Conservation (phyloP, 2,888 invertebrate species). For the Ptychoptera albimana region DNA sequence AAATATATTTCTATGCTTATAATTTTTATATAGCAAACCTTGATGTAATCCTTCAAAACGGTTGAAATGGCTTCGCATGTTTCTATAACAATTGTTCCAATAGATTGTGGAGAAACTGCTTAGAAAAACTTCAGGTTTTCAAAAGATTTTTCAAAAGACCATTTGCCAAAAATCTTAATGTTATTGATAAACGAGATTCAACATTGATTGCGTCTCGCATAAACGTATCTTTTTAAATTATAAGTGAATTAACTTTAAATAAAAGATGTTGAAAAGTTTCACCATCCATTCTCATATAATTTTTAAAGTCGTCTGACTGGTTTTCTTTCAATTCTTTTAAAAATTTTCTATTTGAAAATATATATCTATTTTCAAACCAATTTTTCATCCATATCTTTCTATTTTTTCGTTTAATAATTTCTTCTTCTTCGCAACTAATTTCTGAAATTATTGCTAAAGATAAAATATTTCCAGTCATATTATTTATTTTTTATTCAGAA, state of each 20-base stretch:
- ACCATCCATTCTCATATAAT: neutral
- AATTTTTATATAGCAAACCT: conserved; percentile 1
- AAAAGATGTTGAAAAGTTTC: neutral
- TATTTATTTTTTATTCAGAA: too few relatives aligned
- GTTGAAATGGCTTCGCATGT: conserved; percentile 7
- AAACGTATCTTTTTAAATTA: neutral
- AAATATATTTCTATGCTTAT: neutral
- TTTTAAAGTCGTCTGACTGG: neutral
- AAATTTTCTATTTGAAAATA: neutral
- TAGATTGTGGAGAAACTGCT: conserved; percentile 8
- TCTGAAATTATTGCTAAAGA: too few relatives aligned
- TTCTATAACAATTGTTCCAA: conserved; percentile 5
- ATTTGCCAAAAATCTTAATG: conserved; percentile 12
- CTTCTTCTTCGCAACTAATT: neutral
- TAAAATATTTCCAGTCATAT: too few relatives aligned
- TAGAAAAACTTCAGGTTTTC: conserved; percentile 12
- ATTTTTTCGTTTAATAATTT: neutral
- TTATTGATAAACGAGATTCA: conserved; percentile 4
- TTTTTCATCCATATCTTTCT: neutral
- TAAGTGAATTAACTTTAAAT: neutral
- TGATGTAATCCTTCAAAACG: conserved; percentile 6
- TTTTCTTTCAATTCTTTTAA: neutral
- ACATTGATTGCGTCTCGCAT: neutral
- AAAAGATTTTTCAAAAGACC: conserved; percentile 11
- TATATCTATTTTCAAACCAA: neutral